Evolutionary conservation across 2,888 invertebrate species (phyloP), one percentile per base, ranked within the genome.

Genomic region (Netelia fuscicornis): DNA sequence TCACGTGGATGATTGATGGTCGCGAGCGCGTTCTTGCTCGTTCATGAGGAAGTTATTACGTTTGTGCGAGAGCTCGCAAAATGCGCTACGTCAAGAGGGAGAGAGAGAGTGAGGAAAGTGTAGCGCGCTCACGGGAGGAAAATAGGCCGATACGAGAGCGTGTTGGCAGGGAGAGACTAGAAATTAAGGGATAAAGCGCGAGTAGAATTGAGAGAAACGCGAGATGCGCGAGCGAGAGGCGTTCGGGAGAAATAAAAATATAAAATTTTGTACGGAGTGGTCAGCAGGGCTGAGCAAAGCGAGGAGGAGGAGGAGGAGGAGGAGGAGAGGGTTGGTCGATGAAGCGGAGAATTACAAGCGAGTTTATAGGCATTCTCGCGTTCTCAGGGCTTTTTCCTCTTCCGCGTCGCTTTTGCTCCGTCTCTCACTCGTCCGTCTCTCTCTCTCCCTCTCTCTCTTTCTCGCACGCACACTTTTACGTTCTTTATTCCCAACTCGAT

Each of bases 11-110:
- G 91, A 91, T 91, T 91, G 90, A 91, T 91, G 90, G 86, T 87
- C 88, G 85, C 52, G 44, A 74, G 67, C 80, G 72, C 81, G 89
- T 91, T 91, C 89, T 91, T 91, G 89, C 89, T 88, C 86, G 87
- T 88, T 88, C 89, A 88, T 87, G 88, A 91, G 90, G 89, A 91
- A 91, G 91, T 91, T 90, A 91, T 91, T 91, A 90, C 87, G 82
- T 87, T 84, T 68, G 80, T 37, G 67, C 60, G 56, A 44, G 62
- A 60, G 67, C 62, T 86, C 68, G 87, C 87, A 82, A 85, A 83
- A 89, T 86, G 82, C 87, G 83, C 81, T 83, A 81, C 78, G 64
- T 64, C 13, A 25, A 42, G 13, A 58, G 56, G 60, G 48, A 23
- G 13, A 80, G 56, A n/a, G 62, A 25, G 67, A 23, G 23, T 13